These are phyloP conservation scores for Achlya flavicornis DNA, from an alignment of 2,888 invertebrate species.

Conservation along the genomic window DNA sequence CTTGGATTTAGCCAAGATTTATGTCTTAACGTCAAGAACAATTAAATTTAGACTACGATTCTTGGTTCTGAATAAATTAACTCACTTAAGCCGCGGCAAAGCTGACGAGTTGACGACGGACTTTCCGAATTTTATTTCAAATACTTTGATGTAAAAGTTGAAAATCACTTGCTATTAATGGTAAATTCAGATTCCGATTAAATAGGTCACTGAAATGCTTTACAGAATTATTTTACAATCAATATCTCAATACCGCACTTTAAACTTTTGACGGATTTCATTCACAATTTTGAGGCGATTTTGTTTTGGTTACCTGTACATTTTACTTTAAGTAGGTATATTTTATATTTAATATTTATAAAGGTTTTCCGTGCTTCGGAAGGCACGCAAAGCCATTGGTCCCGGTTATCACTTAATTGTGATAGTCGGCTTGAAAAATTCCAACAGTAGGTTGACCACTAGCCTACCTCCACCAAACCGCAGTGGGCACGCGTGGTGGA, in stretches of 20 bases:
- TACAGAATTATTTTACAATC: not conserved
- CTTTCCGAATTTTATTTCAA: slow-evolving; percentile 32
- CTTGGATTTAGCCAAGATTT: slow-evolving; percentile 75
- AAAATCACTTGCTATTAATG: slow-evolving; percentile 1
- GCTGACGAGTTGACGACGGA: slow-evolving; percentile 30
- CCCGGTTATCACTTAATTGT: too few species aligned
- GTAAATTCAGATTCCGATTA: not conserved
- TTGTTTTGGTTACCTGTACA: too few species aligned
- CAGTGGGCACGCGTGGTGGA: too few species aligned
- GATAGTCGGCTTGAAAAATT: too few species aligned
- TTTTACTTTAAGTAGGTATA: too few species aligned
- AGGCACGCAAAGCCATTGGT: too few species aligned
- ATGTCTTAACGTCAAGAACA: slow-evolving; percentile 74
- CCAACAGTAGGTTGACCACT: too few species aligned
- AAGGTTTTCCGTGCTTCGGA: too few species aligned
- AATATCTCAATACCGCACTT: not conserved
- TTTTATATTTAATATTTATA: too few species aligned
- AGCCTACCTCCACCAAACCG: too few species aligned
- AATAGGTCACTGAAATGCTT: not conserved
- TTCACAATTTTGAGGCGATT: too few species aligned
- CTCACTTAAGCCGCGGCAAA: slow-evolving; percentile 49
- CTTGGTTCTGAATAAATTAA: slow-evolving; percentile 72
- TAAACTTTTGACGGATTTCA: not conserved
- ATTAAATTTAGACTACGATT: slow-evolving; percentile 76
- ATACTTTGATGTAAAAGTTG: slow-evolving; percentile 17